Evolutionary conservation across 2,797 vertebrate genomes (phyloP), one percentile per base, ranked within the genome.

Genomic region (Coracias cyanogaster): DNA sequence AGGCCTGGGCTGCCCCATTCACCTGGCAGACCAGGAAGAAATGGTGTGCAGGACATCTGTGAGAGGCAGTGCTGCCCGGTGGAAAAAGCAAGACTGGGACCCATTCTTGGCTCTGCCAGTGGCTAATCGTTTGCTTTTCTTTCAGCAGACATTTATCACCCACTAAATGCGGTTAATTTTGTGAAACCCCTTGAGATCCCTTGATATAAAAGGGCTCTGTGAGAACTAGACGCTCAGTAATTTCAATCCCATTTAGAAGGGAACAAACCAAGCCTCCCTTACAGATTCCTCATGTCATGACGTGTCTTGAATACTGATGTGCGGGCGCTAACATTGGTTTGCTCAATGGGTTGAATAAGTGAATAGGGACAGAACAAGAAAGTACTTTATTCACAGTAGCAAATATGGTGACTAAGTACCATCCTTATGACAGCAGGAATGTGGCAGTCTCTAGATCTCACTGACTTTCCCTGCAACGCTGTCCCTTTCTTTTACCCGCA

Each of bases 31-130:
- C 5, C 21, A 58, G 57, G 17, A 46, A 77, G 78, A 64, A 66
- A 41, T 0, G 0, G 39, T 6, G 31, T 0, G 0, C 3, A 14
- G 48, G 29, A 18, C 0, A 0, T 9, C 67, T 35, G 28, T 26
- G 55, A 80, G 46, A 52, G 33, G 37, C 71, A 70, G 39, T 0
- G 9, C 39, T 85, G 74, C 15, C 21, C 0, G 3, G 19, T 52
- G 35, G 39, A 13, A 69, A 69, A 86, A 76, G 8, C 6, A 1
- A 61, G 28, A 76, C 26, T 19, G 16, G 51, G 64, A 45, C 25
- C 45, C 76, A 22, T 72, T 86, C 39, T 37, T 54, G 79, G 13
- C 24, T 72, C 20, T 57, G 52, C 61, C 1, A 0, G 41, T 22
- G 37, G 39, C 39, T 86, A 45, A 62, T n/a, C 2, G 0, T 79